A percentile compares a stretch with the other conserved stretches of the same genome.
phyloP scores from a whole-genome alignment of 2,113 vertebrate genomes.

The Eolophus roseicapilla region DNA sequence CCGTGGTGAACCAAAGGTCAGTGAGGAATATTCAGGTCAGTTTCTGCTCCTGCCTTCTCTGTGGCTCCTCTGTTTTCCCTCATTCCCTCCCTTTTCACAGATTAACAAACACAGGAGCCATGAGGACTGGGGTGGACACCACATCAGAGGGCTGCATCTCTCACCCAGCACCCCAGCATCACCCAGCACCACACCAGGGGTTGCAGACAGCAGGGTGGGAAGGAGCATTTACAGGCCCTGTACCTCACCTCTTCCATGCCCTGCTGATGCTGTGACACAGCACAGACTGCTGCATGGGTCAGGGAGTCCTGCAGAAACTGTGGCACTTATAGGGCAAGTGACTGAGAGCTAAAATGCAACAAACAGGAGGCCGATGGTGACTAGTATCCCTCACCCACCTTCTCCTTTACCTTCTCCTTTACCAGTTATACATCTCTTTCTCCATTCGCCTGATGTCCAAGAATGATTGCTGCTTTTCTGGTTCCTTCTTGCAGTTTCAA shows the following conservation, averaged over 20 bases:
- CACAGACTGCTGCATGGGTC: background rate
- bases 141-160: background rate
- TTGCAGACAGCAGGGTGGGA: fast-evolving
- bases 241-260: too few relatives aligned
- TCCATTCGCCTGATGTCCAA: background rate
- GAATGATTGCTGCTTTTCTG: background rate
- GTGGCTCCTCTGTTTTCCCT: background rate
- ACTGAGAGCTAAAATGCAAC: background rate
- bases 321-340: fast-evolving
- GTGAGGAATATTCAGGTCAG: background rate
- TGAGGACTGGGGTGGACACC: fast-evolving
- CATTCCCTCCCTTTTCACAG: background rate
- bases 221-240: background rate
- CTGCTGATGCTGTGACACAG: background rate
- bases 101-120: background rate
- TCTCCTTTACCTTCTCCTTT: background rate
- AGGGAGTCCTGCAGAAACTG: background rate
- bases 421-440: background rate
- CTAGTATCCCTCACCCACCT: background rate
- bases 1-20: background rate
- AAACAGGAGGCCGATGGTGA: background rate
- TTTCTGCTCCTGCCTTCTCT: background rate
- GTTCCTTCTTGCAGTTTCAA: background rate
- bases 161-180: background rate
- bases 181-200: fast-evolving